Percentiles rank a stretch among this genome's conserved stretches.
These are phyloP conservation scores for Cyprinodon variegatus DNA, from an alignment of 2,113 vertebrate species.

Conservation along the genomic window DNA sequence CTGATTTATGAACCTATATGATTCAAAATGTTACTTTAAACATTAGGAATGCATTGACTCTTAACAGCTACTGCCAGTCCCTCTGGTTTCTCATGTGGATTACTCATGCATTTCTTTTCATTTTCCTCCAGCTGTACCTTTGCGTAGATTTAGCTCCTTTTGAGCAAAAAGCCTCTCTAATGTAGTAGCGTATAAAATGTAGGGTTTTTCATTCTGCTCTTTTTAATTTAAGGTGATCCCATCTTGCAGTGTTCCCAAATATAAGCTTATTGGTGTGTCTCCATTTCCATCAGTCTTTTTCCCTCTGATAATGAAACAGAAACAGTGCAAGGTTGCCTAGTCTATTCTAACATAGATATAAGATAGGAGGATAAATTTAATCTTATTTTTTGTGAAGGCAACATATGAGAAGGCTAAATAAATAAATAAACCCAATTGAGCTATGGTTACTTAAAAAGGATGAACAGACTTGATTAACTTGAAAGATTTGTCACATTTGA, in stretches of 20 bases:
- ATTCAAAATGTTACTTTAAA: slow-evolving; percentile 65
- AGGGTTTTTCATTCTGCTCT: slow-evolving; percentile 26
- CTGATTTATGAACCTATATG: slow-evolving; percentile 46
- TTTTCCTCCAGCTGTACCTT: slow-evolving; percentile 63
- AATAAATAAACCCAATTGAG: slow-evolving; percentile 31
- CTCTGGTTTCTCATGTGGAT: slow-evolving; percentile 62
- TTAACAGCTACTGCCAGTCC: slow-evolving; percentile 55
- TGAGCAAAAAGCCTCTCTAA: slow-evolving; percentile 56
- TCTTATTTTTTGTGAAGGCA: slow-evolving; percentile 52
- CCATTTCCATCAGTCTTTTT: slow-evolving; percentile 44
- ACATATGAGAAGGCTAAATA: slow-evolving; percentile 16
- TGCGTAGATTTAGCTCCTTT: slow-evolving; percentile 60
- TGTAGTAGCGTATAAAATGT: neutral
- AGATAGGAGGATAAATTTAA: slow-evolving; percentile 50
- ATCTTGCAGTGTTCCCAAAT: slow-evolving; percentile 61
- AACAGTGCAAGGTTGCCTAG: slow-evolving; percentile 48
- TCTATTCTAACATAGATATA: slow-evolving; percentile 43
- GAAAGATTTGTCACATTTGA: slow-evolving; percentile 22
- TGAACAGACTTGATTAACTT: slow-evolving; percentile 16
- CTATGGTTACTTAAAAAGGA: slow-evolving; percentile 16
- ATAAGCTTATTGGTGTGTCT: slow-evolving; percentile 56
- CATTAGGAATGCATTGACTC: slow-evolving; percentile 73
- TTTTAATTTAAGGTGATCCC: slow-evolving; percentile 67
- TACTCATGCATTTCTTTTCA: slow-evolving; percentile 74
- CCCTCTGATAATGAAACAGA: slow-evolving; percentile 52